phyloP scores from a whole-genome alignment of 2,888 invertebrate genomes.

The Stenolophus ochropezus region DNA sequence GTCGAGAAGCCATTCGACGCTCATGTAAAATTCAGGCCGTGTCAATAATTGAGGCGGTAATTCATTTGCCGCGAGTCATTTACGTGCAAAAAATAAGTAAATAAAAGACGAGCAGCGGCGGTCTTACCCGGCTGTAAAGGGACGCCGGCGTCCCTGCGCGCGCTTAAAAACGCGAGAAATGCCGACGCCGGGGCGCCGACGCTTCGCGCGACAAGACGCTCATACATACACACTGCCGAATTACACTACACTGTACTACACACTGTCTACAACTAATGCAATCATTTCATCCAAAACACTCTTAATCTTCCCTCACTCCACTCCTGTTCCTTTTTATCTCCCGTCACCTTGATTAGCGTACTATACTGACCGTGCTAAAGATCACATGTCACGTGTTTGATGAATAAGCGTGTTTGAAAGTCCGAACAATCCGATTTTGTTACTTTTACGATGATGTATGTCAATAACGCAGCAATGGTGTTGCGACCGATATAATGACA shows the following conservation, averaged over 20 bases:
- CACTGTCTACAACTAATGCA: too few relatives aligned
- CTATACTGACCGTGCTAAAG: too few relatives aligned
- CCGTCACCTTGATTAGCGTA: too few relatives aligned
- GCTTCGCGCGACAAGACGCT: background rate
- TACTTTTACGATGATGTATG: too few relatives aligned
- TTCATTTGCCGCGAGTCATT: conserved; percentile 44
- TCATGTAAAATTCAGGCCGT: conserved; percentile 35
- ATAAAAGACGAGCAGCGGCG: conserved; percentile 34
- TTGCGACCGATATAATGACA: too few relatives aligned
- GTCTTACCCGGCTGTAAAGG: background rate
- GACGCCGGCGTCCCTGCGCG: background rate
- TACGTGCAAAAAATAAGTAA: conserved; percentile 45
- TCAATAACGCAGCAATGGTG: too few relatives aligned
- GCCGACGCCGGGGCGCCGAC: background rate
- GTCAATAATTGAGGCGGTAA: conserved; percentile 44
- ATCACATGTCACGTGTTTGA: too few relatives aligned
- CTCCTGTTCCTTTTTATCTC: too few relatives aligned
- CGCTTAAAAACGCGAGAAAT: conserved; percentile 31
- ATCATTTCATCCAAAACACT: too few relatives aligned
- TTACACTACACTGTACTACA: background rate
- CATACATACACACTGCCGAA: background rate
- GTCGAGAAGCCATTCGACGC: conserved; percentile 11
- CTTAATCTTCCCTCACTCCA: too few relatives aligned
- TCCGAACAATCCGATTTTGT: too few relatives aligned
- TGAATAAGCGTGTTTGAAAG: too few relatives aligned